Evolutionary conservation across 92 coral and sea anemone species (phyloP).

Genomic region (Epizoanthus illoricatus): DNA sequence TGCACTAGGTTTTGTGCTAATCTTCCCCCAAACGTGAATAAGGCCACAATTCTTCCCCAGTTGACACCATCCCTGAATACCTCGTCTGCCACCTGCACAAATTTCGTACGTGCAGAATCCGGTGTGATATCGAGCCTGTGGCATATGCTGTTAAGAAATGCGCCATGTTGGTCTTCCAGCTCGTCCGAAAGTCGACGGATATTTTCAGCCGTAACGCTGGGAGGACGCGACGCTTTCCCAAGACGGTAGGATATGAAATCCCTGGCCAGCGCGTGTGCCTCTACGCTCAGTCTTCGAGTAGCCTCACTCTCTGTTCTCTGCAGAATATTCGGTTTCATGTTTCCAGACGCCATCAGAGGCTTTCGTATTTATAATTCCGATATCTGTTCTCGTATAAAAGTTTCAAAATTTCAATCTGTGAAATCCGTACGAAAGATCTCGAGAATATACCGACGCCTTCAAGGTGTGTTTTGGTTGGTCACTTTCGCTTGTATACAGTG

Average conservation of each 20-base stretch:
- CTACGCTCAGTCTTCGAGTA: constrained; percentile 27
- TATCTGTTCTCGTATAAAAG: background rate
- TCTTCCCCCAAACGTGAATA: constrained; percentile 78
- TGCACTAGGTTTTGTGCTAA: constrained; percentile 66
- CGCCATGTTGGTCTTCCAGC: constrained; percentile 68
- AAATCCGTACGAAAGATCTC: background rate
- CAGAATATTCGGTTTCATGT: constrained; percentile 36
- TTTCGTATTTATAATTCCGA: background rate
- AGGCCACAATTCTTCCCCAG: constrained; percentile 91
- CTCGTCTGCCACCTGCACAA: constrained; percentile 88
- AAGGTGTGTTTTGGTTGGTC: background rate
- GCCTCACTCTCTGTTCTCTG: constrained; percentile 11
- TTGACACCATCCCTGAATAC: constrained; percentile 84
- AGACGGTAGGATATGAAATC: constrained; percentile 72
- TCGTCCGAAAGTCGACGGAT: constrained; percentile 81
- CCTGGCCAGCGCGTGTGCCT: constrained; percentile 65
- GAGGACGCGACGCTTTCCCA: constrained; percentile 58
- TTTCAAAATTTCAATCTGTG: background rate
- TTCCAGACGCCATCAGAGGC: constrained; percentile 33
- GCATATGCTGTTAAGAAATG: constrained; percentile 70
- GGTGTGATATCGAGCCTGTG: constrained; percentile 62
- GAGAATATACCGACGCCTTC: background rate
- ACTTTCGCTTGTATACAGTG: background rate
- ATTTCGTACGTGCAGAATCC: constrained; percentile 74
- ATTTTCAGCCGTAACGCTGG: constrained; percentile 62